These are phyloP conservation scores for Ochotona curzoniae DNA, from an alignment of 2,113 vertebrate genomes.

Conservation along the genomic window DNA sequence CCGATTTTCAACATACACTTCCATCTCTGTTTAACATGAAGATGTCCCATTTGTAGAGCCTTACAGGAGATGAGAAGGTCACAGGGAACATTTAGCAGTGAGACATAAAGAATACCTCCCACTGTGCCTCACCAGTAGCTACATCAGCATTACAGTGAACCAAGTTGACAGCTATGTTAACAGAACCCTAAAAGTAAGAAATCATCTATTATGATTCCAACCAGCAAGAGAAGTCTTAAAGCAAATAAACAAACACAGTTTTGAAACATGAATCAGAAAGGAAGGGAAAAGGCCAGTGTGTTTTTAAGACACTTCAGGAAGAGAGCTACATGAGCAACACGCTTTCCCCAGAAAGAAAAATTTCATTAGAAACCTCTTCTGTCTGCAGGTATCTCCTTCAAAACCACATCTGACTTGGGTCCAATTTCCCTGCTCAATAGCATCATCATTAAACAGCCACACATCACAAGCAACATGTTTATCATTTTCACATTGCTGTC, in stretches of 20 bases:
- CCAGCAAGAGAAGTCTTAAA: constrained; percentile 71
- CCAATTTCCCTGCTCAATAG: constrained; percentile 91
- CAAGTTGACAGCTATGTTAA: constrained; percentile 50
- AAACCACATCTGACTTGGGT: constrained; percentile 90
- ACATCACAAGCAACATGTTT: constrained; percentile 87
- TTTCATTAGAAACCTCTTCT: constrained; percentile 84
- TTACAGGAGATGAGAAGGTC: constrained; percentile 78
- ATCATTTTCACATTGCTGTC: constrained; percentile 88
- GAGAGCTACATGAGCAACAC: constrained; percentile 55
- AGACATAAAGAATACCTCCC: constrained; percentile 71
- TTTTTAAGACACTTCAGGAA: constrained; percentile 84
- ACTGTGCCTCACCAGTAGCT: constrained; percentile 55
- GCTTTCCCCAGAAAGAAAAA: constrained; percentile 91
- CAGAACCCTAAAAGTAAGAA: constrained; percentile 39
- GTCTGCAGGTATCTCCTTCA: constrained; percentile 87
- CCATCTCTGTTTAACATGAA: constrained; percentile 69
- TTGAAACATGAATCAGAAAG: constrained; percentile 73
- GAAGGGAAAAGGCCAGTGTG: constrained; percentile 82
- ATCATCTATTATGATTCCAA: constrained; percentile 74
- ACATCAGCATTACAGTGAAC: constrained; percentile 65
- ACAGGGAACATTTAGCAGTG: constrained; percentile 71
- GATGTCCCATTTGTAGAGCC: constrained; percentile 42
- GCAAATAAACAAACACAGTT: constrained; percentile 72
- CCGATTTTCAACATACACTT: neutral
- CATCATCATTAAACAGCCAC: constrained; percentile 89